Evolutionary conservation across 2,888 invertebrate genomes (phyloP).

Genomic region (Meghimatium bilineatum): DNA sequence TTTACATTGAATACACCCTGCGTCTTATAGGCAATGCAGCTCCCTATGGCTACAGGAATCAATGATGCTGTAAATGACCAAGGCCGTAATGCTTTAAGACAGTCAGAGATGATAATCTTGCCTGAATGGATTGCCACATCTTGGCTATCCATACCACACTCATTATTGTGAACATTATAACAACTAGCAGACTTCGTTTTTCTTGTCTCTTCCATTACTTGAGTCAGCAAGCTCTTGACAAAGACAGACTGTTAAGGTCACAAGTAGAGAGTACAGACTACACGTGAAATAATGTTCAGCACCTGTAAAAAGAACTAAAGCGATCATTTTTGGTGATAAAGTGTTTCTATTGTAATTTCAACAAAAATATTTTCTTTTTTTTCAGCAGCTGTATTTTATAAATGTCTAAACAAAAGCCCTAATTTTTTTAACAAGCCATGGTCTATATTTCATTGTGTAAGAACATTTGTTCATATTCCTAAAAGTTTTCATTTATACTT

Average conservation of each 20-base stretch:
- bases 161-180: neutral
- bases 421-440: no score
- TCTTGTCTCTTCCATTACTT: neutral
- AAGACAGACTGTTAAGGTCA: neutral
- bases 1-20: conserved; percentile 83
- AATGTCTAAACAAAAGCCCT: no score
- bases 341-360: no score
- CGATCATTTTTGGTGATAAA: no score
- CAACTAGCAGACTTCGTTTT: neutral
- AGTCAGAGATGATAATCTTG: conserved; percentile 48
- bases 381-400: no score
- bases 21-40: conserved; percentile 90
- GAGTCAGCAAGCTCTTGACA: neutral
- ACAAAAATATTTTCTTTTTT: no score
- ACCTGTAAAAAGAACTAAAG: no score
- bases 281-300: no score
- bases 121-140: neutral
- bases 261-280: neutral
- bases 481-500: no score
- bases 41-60: conserved; percentile 92
- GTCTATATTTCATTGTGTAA: no score
- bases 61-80: conserved; percentile 95
- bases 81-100: conserved; percentile 86
- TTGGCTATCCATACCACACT: neutral
- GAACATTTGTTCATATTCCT: no score